Conservation (phyloP, 2,888 invertebrate genomes). For the Anodontia alba region DNA sequence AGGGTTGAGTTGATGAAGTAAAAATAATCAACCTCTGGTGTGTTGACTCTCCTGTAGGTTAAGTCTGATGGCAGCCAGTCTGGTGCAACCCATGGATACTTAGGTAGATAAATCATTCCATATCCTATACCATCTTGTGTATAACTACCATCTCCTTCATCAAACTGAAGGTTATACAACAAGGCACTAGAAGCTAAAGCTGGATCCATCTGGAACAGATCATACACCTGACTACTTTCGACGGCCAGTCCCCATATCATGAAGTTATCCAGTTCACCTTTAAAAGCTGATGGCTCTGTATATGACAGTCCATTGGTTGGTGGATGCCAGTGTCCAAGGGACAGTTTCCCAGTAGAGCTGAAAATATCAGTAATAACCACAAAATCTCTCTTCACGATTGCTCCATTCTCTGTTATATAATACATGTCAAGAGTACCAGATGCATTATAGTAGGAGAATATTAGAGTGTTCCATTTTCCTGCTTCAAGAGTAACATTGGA, state of each 20-base stretch:
- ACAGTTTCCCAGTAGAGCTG: conserved; percentile 52
- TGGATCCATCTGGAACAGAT: conserved; percentile 69
- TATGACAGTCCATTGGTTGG: conserved; percentile 58
- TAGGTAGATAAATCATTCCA: conserved; percentile 51
- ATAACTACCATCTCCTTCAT: conserved; percentile 68
- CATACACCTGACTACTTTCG: conserved; percentile 63
- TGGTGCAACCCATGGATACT: conserved; percentile 69
- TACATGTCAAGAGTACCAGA: conserved; percentile 63
- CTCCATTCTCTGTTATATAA: conserved; percentile 59
- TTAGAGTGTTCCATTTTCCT: conserved; percentile 71
- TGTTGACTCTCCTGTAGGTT: conserved; percentile 35
- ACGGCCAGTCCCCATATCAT: conserved; percentile 66
- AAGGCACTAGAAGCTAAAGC: conserved; percentile 52
- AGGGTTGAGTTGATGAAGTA: conserved; percentile 49
- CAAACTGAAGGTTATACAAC: conserved; percentile 61
- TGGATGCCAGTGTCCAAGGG: conserved; percentile 73
- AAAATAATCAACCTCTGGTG: conserved; percentile 45
- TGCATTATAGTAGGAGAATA: conserved; percentile 62
- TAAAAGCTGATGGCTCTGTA: conserved; percentile 43
- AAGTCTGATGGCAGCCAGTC: conserved; percentile 71
- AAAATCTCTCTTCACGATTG: conserved; percentile 35
- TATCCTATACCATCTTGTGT: conserved; percentile 45
- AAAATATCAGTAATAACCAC: conserved; percentile 54
- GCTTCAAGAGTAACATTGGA: conserved; percentile 58
- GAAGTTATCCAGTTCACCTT: conserved; percentile 70